These are phyloP conservation scores for Hycleus phaleratus DNA, from an alignment of 1,140 invertebrate species.

Conservation along the genomic window DNA sequence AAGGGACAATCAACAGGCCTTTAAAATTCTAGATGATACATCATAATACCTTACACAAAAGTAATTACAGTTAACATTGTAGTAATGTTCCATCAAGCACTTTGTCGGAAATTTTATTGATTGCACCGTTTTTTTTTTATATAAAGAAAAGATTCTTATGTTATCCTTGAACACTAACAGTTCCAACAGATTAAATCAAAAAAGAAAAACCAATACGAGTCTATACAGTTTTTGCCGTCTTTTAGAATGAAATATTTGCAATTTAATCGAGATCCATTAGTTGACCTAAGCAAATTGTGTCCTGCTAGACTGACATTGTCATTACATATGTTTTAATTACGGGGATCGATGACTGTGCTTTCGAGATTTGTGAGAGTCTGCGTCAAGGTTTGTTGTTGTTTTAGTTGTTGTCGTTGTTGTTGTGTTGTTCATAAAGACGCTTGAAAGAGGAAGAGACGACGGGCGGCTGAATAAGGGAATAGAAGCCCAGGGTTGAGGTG, in stretches of 20 bases:
- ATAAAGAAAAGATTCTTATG: constrained; percentile 4
- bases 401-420: neutral
- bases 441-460: constrained; percentile 6
- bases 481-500: constrained; percentile 16
- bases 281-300: neutral
- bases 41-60: constrained; percentile 19
- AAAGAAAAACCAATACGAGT: neutral
- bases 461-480: neutral
- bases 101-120: constrained; percentile 14
- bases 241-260: too few relatives aligned
- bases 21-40: constrained; percentile 20
- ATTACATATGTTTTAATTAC: constrained; percentile 31
- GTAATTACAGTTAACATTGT: constrained; percentile 14
- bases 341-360: constrained; percentile 23
- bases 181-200: neutral
- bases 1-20: constrained; percentile 8
- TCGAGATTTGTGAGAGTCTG: constrained; percentile 24
- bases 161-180: constrained; percentile 1
- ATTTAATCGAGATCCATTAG: too few relatives aligned
- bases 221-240: neutral
- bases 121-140: neutral
- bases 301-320: constrained; percentile 6
- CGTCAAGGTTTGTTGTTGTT: neutral
- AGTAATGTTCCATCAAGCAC: constrained; percentile 5
- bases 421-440: constrained; percentile 11